These are phyloP conservation scores for Baryphthengus martii DNA, from an alignment of 2,113 vertebrate species.

Conservation along the genomic window DNA sequence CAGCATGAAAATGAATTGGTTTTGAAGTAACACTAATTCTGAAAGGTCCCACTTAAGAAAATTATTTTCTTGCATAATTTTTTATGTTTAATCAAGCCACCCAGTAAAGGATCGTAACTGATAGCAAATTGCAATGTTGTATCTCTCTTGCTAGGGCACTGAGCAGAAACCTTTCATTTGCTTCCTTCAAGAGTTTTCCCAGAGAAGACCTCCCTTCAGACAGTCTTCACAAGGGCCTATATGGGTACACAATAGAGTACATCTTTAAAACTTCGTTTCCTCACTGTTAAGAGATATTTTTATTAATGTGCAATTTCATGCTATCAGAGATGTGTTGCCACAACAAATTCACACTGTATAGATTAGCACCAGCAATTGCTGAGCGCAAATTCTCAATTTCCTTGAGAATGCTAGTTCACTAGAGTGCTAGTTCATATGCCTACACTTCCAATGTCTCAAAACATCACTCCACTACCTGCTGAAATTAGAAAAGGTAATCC, in stretches of 20 bases:
- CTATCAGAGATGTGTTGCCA: background rate
- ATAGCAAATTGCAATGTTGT: background rate
- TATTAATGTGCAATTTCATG: background rate
- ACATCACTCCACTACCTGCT: background rate
- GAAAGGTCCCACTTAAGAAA: conserved; percentile 48
- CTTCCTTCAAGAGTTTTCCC: background rate
- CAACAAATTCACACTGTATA: background rate
- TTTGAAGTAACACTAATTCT: conserved; percentile 58
- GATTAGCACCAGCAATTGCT: background rate
- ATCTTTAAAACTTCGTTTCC: background rate
- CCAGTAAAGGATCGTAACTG: background rate
- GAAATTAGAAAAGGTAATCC: background rate
- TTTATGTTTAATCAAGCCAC: conserved; percentile 23
- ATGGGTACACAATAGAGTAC: background rate
- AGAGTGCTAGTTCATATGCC: background rate
- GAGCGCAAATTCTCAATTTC: background rate
- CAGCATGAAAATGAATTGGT: conserved; percentile 21
- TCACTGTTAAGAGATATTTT: background rate
- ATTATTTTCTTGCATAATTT: conserved; percentile 53
- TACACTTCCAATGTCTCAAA: background rate
- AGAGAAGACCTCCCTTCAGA: background rate
- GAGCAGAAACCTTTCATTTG: background rate
- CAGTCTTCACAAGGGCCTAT: background rate
- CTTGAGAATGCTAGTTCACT: background rate
- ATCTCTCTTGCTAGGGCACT: background rate